Percentiles rank a stretch among this genome's conserved stretches.
Conservation (phyloP, 2,113 vertebrate genomes). For the Vulpes vulpes region DNA sequence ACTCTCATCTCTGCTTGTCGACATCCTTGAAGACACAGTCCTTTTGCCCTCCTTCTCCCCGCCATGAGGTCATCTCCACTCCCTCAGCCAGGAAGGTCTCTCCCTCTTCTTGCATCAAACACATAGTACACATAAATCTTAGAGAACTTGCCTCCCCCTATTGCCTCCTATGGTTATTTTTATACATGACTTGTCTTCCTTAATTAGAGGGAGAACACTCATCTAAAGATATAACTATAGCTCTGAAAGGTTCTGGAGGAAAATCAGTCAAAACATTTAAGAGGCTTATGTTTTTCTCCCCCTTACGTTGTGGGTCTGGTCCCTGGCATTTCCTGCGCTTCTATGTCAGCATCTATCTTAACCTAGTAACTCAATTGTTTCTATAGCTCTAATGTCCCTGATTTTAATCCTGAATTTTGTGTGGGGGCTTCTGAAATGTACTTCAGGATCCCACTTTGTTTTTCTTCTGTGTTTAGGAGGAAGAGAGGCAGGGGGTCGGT, state of each 20-base stretch:
- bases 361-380: neutral
- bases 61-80: neutral
- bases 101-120: constrained; percentile 60
- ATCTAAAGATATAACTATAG: constrained; percentile 47
- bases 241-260: neutral
- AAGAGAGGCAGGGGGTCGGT: constrained; percentile 46
- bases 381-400: neutral
- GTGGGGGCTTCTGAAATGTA: constrained; percentile 8
- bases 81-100: constrained; percentile 15
- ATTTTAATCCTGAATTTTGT: constrained; percentile 37
- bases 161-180: constrained; percentile 59
- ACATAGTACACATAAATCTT: constrained; percentile 60
- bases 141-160: constrained; percentile 28
- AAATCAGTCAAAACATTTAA: constrained; percentile 44
- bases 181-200: constrained; percentile 59
- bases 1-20: constrained; percentile 43
- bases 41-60: neutral
- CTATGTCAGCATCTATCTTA: neutral
- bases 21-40: constrained; percentile 53
- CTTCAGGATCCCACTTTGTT: constrained; percentile 54
- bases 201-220: constrained; percentile 59
- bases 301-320: fast-evolving
- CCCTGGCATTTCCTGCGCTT: neutral
- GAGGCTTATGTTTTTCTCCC: neutral
- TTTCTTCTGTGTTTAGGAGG: constrained; percentile 62